A percentile compares a stretch with the other conserved stretches of the same genome.
Evolutionary conservation across 1,140 invertebrate species (phyloP).

Genomic region (Papilio aristodemus): DNA sequence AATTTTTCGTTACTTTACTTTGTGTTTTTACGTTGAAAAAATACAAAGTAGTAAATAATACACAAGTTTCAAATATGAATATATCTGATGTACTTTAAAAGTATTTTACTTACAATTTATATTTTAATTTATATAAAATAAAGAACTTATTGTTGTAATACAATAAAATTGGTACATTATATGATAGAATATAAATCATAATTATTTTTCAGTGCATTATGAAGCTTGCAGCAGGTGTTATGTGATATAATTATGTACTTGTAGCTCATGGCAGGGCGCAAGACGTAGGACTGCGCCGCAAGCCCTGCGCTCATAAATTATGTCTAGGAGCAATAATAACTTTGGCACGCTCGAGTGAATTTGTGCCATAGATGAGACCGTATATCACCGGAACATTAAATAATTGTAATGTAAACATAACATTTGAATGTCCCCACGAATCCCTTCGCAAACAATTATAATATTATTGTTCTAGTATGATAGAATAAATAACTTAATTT

Average conservation of each 20-base stretch:
- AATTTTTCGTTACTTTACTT: no score
- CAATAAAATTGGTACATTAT: neutral
- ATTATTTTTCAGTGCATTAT: neutral
- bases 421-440: conserved; percentile 40
- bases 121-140: no score
- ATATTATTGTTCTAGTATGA: neutral
- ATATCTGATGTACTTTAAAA: no score
- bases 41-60: neutral
- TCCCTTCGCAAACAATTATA: conserved; percentile 33
- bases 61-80: no score
- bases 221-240: neutral
- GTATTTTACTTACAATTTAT: no score
- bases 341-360: conserved; percentile 52
- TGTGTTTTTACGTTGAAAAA: no score
- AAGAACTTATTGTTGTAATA: no score
- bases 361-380: conserved; percentile 39
- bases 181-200: neutral
- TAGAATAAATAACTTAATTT: neutral
- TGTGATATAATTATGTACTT: conserved; percentile 21
- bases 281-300: conserved; percentile 36
- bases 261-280: conserved; percentile 36
- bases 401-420: conserved; percentile 64
- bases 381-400: conserved; percentile 62
- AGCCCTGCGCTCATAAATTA: conserved; percentile 52
- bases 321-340: conserved; percentile 49